Percentiles rank a stretch among this genome's conserved stretches.
Conservation (phyloP, 2,797 vertebrate genomes). For the Rhyacichthys aspro region DNA sequence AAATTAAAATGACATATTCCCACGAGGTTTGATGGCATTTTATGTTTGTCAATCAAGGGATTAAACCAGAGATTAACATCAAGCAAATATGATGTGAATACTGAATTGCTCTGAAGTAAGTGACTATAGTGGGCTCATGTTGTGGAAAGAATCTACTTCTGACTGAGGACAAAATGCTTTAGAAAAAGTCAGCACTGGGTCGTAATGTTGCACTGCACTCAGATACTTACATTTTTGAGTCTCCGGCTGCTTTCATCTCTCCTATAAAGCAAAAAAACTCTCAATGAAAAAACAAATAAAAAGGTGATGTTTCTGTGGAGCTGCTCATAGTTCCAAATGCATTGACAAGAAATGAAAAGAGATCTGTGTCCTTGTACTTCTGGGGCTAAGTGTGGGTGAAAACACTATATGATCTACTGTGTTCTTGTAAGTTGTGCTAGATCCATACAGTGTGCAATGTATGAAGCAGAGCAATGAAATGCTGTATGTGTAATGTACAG, state of each 20-base stretch:
- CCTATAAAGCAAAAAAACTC: constrained; percentile 70
- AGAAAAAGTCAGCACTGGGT: neutral
- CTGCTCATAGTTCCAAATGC: neutral
- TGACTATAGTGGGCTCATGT: no score
- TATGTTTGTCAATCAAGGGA: no score
- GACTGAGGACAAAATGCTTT: neutral
- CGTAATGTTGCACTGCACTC: neutral
- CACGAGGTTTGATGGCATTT: no score
- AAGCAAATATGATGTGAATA: no score
- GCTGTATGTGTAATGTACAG: constrained; percentile 19
- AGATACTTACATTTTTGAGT: constrained; percentile 84
- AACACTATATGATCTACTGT: constrained; percentile 7
- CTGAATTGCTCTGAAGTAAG: no score
- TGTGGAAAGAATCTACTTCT: neutral
- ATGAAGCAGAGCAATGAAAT: neutral
- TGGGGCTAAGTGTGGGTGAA: neutral
- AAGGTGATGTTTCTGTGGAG: neutral
- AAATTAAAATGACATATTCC: neutral
- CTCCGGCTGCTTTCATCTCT: constrained; percentile 85
- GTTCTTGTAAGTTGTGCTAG: no score
- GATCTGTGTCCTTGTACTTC: neutral
- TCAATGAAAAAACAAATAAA: neutral
- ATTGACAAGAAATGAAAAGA: constrained; percentile 2
- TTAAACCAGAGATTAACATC: no score
- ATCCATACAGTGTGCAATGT: constrained; percentile 1